These are phyloP conservation scores for Himalopsyche anomala DNA, from an alignment of 2,888 invertebrate species.

Conservation along the genomic window DNA sequence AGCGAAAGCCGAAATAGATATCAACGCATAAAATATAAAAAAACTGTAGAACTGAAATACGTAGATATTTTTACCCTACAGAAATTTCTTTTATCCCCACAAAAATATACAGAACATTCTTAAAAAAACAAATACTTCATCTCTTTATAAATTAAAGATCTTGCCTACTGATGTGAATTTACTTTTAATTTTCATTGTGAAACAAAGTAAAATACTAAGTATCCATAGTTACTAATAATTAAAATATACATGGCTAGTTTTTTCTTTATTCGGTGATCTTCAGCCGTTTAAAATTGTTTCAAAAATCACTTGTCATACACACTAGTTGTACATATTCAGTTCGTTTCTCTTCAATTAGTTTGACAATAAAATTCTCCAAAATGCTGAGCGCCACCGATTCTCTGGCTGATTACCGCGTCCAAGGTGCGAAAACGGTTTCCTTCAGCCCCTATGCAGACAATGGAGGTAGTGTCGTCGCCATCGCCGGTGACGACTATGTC, in stretches of 20 bases:
- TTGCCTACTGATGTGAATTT: too few species aligned
- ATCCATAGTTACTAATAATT: too few species aligned
- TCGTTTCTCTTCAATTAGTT: conserved; percentile 20
- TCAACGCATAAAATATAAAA: too few species aligned
- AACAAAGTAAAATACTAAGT: too few species aligned
- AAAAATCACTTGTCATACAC: conserved; percentile 57
- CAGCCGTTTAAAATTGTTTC: conserved; percentile 33
- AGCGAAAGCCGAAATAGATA: too few species aligned
- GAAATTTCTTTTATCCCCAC: too few species aligned
- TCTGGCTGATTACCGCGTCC: conserved; percentile 68
- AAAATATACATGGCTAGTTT: neutral
- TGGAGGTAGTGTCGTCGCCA: conserved; percentile 93
- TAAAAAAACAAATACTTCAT: too few species aligned
- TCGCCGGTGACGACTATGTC: conserved; percentile 96
- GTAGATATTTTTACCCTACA: too few species aligned
- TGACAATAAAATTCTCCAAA: neutral
- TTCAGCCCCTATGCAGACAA: conserved; percentile 78
- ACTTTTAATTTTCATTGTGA: too few species aligned
- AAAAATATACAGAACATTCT: too few species aligned
- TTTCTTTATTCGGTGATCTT: neutral
- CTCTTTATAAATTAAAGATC: too few species aligned
- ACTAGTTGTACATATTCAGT: neutral
- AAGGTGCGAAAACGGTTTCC: conserved; percentile 74
- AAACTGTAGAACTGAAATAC: too few species aligned
- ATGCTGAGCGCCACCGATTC: conserved; percentile 54